Conservation (phyloP, 2,888 invertebrate species). For the Eumerus sabulonum region DNA sequence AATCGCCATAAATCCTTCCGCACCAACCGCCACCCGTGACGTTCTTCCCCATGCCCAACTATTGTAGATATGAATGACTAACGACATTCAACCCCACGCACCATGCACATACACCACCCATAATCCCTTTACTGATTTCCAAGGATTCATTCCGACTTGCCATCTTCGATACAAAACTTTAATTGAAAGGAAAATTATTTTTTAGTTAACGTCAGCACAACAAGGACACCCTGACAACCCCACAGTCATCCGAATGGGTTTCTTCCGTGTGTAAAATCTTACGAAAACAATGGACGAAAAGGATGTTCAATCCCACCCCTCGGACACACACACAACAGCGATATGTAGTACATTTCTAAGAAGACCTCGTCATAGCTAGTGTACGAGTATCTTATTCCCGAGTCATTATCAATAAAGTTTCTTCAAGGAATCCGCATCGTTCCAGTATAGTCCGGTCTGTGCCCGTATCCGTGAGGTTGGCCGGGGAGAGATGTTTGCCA, state of each 20-base stretch:
- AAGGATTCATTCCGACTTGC: slow-evolving; percentile 51
- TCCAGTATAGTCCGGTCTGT: slow-evolving; percentile 1
- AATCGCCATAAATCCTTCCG: slow-evolving; percentile 54
- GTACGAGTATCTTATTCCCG: slow-evolving; percentile 56
- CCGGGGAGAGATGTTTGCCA: slow-evolving; percentile 43
- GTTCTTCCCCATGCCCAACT: neutral
- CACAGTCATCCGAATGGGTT: slow-evolving; percentile 1
- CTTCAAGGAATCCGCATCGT: slow-evolving; percentile 49
- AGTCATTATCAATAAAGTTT: slow-evolving; percentile 68
- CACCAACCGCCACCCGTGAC: neutral
- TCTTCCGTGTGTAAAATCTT: slow-evolving; percentile 47
- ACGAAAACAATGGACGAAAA: slow-evolving; percentile 54
- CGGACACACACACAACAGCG: slow-evolving; percentile 19
- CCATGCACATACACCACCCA: too few species aligned
- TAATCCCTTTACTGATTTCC: slow-evolving; percentile 36
- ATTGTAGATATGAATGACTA: slow-evolving; percentile 5
- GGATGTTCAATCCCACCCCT: slow-evolving; percentile 25
- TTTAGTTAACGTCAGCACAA: slow-evolving; percentile 60
- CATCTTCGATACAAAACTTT: slow-evolving; percentile 63
- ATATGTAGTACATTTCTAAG: slow-evolving; percentile 35
- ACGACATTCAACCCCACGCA: slow-evolving; percentile 41
- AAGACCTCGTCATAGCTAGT: slow-evolving; percentile 9
- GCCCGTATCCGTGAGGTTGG: neutral
- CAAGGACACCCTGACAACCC: slow-evolving; percentile 30
- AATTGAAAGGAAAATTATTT: slow-evolving; percentile 67